phyloP scores from a whole-genome alignment of 2,888 invertebrate species.

The Drosophila putrida region DNA sequence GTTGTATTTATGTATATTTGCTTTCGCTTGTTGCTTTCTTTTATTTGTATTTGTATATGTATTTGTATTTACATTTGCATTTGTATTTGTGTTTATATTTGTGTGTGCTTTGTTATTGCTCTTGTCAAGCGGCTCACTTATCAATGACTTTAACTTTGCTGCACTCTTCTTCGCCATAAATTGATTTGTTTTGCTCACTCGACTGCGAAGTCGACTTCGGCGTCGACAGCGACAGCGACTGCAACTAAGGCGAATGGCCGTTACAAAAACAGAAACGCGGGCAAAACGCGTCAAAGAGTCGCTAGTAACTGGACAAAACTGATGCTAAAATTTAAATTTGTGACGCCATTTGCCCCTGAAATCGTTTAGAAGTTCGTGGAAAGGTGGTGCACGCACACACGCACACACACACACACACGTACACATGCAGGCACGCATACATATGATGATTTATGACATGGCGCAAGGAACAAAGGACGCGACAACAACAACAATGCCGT shows the following conservation, averaged over 20 bases:
- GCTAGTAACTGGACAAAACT: slow-evolving; percentile 52
- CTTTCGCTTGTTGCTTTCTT: slow-evolving; percentile 18
- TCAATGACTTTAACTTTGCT: slow-evolving; percentile 62
- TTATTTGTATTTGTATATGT: background rate
- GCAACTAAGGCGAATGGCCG: slow-evolving; percentile 30
- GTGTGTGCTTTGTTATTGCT: slow-evolving; percentile 26
- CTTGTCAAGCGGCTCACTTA: slow-evolving; percentile 48
- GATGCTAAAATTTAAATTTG: slow-evolving; percentile 66
- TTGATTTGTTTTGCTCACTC: slow-evolving; percentile 72
- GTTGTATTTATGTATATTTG: slow-evolving; percentile 10
- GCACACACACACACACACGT: slow-evolving; percentile 26
- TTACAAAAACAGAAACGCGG: slow-evolving; percentile 37
- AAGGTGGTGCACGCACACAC: slow-evolving; percentile 54
- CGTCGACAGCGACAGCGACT: slow-evolving; percentile 11
- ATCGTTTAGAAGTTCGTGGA: slow-evolving; percentile 73
- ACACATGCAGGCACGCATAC: slow-evolving; percentile 29
- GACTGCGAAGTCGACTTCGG: background rate
- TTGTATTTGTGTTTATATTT: slow-evolving; percentile 12
- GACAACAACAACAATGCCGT: slow-evolving; percentile 37
- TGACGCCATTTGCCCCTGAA: slow-evolving; percentile 72
- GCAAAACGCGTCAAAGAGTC: slow-evolving; percentile 29
- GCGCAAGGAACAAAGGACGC: slow-evolving; percentile 60
- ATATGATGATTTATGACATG: slow-evolving; percentile 75
- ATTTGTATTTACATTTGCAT: slow-evolving; percentile 2
- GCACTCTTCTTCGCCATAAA: slow-evolving; percentile 52